Conservation (phyloP, 2,888 invertebrate species). For the Macrosiphum euphorbiae region DNA sequence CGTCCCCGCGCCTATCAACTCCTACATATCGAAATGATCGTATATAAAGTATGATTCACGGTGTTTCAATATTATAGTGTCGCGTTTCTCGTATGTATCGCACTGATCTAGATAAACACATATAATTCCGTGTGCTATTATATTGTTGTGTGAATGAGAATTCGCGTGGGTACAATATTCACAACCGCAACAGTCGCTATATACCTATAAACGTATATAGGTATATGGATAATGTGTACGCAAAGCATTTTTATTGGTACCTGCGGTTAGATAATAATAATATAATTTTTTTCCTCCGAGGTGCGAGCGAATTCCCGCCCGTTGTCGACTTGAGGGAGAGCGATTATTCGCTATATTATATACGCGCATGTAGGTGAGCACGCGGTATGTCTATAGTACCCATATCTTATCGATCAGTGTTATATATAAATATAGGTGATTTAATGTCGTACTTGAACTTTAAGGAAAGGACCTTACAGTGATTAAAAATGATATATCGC, state of each 20-base stretch:
- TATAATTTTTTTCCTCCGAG: conserved; percentile 1
- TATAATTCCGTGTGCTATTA: not conserved
- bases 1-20: not conserved
- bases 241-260: not conserved
- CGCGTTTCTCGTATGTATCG: conserved; percentile 4
- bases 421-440: too few relatives aligned
- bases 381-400: not conserved
- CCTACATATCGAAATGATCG: conserved; percentile 17
- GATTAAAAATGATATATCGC: too few relatives aligned
- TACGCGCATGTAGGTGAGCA: too few relatives aligned
- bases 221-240: not conserved
- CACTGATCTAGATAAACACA: conserved; percentile 44
- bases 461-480: too few relatives aligned
- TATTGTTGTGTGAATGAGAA: conserved; percentile 27
- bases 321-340: not conserved
- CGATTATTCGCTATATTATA: not conserved
- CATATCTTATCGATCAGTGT: not conserved
- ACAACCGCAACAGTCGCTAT: not conserved
- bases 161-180: conserved; percentile 44
- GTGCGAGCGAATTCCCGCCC: not conserved
- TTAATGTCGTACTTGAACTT: too few relatives aligned
- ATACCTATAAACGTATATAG: not conserved
- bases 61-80: conserved; percentile 41
- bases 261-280: conserved; percentile 27
- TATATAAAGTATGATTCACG: conserved; percentile 24